Conservation (phyloP, 2,797 vertebrate genomes). For the Spea hammondii region DNA sequence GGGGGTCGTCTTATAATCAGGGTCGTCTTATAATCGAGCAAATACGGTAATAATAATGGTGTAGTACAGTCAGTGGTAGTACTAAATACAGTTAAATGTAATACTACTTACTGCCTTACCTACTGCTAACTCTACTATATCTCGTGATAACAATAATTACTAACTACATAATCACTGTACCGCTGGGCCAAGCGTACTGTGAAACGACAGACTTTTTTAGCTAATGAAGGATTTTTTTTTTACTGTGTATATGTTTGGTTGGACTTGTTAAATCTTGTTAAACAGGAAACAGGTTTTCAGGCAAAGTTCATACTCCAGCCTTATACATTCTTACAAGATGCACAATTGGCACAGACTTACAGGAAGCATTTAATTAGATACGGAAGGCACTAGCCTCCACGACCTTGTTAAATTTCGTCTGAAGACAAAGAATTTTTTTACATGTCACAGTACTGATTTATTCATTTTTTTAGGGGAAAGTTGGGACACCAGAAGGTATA, state of each 20-base stretch:
- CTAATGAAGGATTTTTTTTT: slow-evolving; percentile 55
- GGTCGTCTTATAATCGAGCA: too few relatives aligned
- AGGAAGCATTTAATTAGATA: slow-evolving; percentile 75
- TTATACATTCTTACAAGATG: slow-evolving; percentile 73
- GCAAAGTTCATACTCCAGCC: slow-evolving; percentile 69
- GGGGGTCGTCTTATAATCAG: too few relatives aligned
- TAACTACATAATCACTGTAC: slow-evolving; percentile 11
- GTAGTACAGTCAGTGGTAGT: too few relatives aligned
- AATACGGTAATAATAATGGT: too few relatives aligned
- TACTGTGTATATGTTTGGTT: slow-evolving; percentile 65
- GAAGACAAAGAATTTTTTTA: slow-evolving; percentile 56
- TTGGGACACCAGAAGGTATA: slow-evolving; percentile 42
- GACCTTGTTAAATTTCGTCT: slow-evolving; percentile 64
- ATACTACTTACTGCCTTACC: too few relatives aligned
- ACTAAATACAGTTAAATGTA: too few relatives aligned
- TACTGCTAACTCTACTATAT: too few relatives aligned
- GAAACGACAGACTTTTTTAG: slow-evolving; percentile 62
- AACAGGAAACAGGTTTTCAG: slow-evolving; percentile 77
- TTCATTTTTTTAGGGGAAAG: slow-evolving; percentile 60
- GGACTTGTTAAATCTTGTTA: slow-evolving; percentile 71
- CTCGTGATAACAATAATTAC: not conserved
- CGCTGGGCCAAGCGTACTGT: accelerated
- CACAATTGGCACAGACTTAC: slow-evolving; percentile 67
- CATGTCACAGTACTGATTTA: slow-evolving; percentile 62
- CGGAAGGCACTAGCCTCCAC: slow-evolving; percentile 65